Conservation (phyloP, 2,797 vertebrate genomes). For the Tragopan temminckii region DNA sequence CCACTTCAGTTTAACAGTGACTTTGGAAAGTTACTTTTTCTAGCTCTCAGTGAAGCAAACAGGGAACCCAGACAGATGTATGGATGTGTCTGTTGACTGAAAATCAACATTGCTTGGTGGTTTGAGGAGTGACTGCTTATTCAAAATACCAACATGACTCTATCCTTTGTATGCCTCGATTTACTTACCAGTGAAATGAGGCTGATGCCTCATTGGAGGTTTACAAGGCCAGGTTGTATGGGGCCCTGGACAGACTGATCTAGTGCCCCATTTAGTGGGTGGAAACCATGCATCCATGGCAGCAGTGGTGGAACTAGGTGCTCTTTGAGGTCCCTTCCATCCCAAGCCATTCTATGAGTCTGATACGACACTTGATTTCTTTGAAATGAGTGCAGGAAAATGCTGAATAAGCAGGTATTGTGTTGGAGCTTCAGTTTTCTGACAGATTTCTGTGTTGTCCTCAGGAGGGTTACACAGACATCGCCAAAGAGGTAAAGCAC, state of each 20-base stretch:
- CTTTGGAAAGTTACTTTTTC: not conserved
- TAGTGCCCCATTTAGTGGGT: too few relatives aligned
- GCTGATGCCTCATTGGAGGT: too few relatives aligned
- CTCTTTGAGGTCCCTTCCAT: too few relatives aligned
- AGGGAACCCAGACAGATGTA: not conserved
- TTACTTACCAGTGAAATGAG: not conserved
- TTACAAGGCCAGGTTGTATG: too few relatives aligned
- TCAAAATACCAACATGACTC: not conserved
- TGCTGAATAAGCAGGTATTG: not conserved
- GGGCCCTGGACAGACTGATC: too few relatives aligned
- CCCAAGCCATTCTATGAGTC: too few relatives aligned
- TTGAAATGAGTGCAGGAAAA: not conserved
- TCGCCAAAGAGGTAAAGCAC: not conserved
- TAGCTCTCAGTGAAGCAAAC: not conserved
- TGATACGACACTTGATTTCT: not conserved
- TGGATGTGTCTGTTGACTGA: not conserved
- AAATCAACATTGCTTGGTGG: not conserved
- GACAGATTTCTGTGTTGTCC: not conserved
- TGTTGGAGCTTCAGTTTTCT: not conserved
- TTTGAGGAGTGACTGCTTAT: not conserved
- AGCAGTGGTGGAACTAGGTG: too few relatives aligned
- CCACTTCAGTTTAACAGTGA: not conserved
- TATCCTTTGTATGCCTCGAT: not conserved
- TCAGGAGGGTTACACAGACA: not conserved
- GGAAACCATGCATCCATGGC: too few relatives aligned